Evolutionary conservation across 2,888 invertebrate genomes (phyloP).

Genomic region (Athripsodes cinereus): DNA sequence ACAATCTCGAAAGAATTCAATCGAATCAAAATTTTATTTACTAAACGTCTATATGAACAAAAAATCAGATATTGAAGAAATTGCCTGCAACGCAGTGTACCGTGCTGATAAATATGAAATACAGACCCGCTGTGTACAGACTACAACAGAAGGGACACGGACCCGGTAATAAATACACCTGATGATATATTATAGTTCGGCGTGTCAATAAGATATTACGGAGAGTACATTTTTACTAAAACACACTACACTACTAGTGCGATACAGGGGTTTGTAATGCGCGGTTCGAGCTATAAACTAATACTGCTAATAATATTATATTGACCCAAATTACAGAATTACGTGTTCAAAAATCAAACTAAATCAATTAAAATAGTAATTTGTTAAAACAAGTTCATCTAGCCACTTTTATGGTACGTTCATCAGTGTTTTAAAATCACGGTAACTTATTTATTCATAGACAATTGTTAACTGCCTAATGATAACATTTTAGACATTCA

Average conservation of each 20-base stretch:
- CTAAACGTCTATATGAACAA: too few species aligned
- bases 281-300: background rate
- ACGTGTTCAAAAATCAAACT: background rate
- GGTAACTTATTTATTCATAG: too few species aligned
- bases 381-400: too few species aligned
- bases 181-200: conserved; percentile 2
- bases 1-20: too few species aligned
- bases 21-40: too few species aligned
- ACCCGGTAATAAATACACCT: background rate
- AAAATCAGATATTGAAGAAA: too few species aligned
- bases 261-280: background rate
- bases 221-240: background rate
- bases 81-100: background rate
- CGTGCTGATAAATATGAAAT: background rate
- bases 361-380: background rate
- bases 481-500: too few species aligned
- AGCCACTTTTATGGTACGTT: too few species aligned
- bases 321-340: background rate
- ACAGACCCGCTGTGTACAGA: background rate
- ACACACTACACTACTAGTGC: background rate
- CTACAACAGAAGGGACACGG: background rate
- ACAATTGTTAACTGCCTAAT: too few species aligned
- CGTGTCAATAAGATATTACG: background rate
- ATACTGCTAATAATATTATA: background rate
- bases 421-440: too few species aligned